These are phyloP conservation scores for Emmelina monodactyla DNA, from an alignment of 2,888 invertebrate species.

Conservation along the genomic window DNA sequence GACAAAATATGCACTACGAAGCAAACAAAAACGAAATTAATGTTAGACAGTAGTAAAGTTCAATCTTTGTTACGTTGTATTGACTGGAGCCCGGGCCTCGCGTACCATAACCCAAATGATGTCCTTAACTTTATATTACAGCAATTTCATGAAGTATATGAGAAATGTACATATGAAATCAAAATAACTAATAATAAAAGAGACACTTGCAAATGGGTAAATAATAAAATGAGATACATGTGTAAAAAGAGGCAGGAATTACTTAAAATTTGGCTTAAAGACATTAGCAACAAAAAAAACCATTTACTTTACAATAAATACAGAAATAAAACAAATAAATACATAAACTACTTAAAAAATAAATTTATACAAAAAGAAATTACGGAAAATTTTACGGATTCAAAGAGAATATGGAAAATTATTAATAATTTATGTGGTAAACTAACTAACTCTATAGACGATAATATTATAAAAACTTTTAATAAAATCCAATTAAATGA, in stretches of 20 bases:
- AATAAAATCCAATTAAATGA: background rate
- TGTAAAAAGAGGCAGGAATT: constrained; percentile 6
- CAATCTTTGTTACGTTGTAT: background rate
- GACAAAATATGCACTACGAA: no score
- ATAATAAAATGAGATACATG: constrained; percentile 5
- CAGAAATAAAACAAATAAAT: constrained; percentile 11
- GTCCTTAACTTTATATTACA: constrained; percentile 3
- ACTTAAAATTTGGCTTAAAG: constrained; percentile 4
- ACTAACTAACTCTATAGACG: constrained; percentile 6
- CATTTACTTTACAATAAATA: constrained; percentile 8
- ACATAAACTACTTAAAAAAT: constrained; percentile 6
- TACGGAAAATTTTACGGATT: constrained; percentile 8
- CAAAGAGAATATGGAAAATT: constrained; percentile 8
- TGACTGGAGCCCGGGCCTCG: constrained; percentile 3
- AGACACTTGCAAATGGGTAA: no score
- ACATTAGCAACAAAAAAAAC: constrained; percentile 5
- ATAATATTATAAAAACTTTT: constrained; percentile 6
- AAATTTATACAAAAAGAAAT: constrained; percentile 7
- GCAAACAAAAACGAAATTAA: no score
- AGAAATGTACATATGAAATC: constrained; percentile 3
- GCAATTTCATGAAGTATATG: constrained; percentile 2
- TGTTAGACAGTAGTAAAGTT: no score
- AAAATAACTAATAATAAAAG: no score
- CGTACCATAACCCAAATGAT: constrained; percentile 1
- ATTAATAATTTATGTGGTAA: constrained; percentile 9